Evolutionary conservation across 2,113 vertebrate species (phyloP), one percentile per base, ranked within the genome.

Genomic region (Gallinago paraguaiae): DNA sequence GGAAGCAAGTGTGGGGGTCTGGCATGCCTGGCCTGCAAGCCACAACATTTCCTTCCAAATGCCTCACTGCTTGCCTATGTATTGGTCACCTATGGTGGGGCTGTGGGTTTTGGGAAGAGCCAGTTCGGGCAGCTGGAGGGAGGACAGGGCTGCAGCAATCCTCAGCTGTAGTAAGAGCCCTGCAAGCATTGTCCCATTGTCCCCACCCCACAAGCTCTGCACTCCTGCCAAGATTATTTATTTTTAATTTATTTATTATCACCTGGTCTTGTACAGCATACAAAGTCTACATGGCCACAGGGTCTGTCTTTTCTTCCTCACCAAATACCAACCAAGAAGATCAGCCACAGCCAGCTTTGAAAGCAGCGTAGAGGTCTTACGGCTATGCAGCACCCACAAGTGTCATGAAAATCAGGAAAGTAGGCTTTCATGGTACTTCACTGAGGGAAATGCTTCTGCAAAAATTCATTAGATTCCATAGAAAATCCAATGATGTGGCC

Each of bases 21-120:
- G 54, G 27, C 43, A 45, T 60, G 69, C 43, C 65, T 33, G 80
- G 10, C 31, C 48, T 43, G 28, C 31, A 68, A 3, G 2, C 18
- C 59, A 45, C 48, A 33, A 17, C 0, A 0, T 43, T 74, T 69
- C 23, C 48, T 39, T 69, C 24, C 31, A 12, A 1, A 0, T 9
- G 6, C 43, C 53, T 17, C 9, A 11, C 7, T n/a, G 19, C 7
- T 69, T 37, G 6, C 22, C n/a, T n/a, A 23, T 78, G 39, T 43
- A 11, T 50, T 53, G 6, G 20, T 79, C 8, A 22, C 13, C 39
- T 45, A 2, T 7, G 12, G 14, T 5, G 43, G 17, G 35, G 13
- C 43, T 37, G 7, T 3, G 18, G 50, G 35, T 30, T 64, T 69
- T 79, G 90, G 60, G 64, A 82, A 72, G 46, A 67, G 9, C 7